Conservation (phyloP, 2,888 invertebrate species). For the Tipula vernalis region DNA sequence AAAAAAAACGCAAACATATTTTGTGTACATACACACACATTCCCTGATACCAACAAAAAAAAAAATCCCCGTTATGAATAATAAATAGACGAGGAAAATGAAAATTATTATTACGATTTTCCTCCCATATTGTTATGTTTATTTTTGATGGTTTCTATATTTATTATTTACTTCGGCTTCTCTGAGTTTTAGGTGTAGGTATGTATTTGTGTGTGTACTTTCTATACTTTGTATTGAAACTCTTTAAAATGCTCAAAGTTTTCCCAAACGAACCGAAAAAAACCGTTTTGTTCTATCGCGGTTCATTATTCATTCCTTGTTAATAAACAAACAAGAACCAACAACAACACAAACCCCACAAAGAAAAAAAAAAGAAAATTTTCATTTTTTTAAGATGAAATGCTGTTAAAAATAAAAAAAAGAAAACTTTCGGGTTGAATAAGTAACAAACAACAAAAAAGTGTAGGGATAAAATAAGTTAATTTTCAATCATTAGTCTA, state of each 20-base stretch:
- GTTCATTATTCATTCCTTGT: neutral
- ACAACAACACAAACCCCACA: neutral
- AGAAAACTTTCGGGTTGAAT: neutral
- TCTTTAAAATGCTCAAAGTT: neutral
- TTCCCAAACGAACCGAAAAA: neutral
- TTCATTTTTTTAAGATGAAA: neutral
- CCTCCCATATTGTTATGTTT: neutral
- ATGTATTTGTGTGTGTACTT: neutral
- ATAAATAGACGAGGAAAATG: neutral
- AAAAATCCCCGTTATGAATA: neutral
- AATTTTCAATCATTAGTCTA: neutral
- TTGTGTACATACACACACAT: neutral
- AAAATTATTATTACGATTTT: neutral
- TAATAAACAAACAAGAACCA: neutral
- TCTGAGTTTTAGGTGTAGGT: neutral
- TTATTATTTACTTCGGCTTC: neutral
- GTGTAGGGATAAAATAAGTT: neutral
- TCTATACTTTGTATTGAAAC: neutral
- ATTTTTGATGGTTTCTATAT: neutral
- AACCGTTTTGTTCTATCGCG: slow-evolving; percentile 4
- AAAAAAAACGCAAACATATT: neutral
- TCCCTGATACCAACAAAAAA: neutral
- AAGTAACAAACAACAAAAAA: neutral
- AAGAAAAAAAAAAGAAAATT: neutral
- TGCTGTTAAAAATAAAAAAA: neutral